phyloP scores from a whole-genome alignment of 2,888 invertebrate species.

The Mesoligia furuncula region DNA sequence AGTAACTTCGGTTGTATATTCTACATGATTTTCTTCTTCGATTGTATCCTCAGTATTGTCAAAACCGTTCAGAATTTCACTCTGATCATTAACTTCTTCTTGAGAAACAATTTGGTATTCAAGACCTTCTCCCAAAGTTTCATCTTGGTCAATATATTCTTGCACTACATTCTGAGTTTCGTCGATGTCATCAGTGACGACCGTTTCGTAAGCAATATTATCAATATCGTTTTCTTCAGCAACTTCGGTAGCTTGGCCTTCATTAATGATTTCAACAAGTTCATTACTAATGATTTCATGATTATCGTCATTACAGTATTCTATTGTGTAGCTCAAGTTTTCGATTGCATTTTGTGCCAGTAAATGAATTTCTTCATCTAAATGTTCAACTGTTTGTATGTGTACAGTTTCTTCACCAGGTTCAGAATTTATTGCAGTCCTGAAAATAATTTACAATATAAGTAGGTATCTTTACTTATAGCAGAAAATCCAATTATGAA shows the following conservation, averaged over 20 bases:
- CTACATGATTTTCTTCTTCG: conserved; percentile 47
- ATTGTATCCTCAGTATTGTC: conserved; percentile 35
- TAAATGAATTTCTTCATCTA: conserved; percentile 32
- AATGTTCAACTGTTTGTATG: conserved; percentile 28
- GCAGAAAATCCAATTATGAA: not conserved
- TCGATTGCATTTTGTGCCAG: conserved; percentile 44
- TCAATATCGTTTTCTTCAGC: conserved; percentile 44
- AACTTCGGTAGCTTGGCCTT: conserved; percentile 21
- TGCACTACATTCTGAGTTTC: conserved; percentile 34
- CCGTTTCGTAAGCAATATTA: conserved; percentile 63
- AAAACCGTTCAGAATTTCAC: conserved; percentile 32
- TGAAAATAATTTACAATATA: conserved; percentile 22
- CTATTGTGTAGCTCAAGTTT: conserved; percentile 48
- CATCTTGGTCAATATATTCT: conserved; percentile 46
- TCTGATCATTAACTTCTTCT: conserved; percentile 26
- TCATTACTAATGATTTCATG: conserved; percentile 47
- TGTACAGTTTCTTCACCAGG: conserved; percentile 23
- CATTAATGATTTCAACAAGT: conserved; percentile 35
- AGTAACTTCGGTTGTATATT: conserved; percentile 45
- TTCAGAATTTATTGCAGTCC: conserved; percentile 16
- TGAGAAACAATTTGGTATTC: conserved; percentile 31
- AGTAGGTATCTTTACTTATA: not conserved
- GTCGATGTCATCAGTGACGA: conserved; percentile 52
- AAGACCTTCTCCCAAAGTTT: conserved; percentile 24
- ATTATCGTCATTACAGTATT: conserved; percentile 48